A percentile compares a stretch with the other conserved stretches of the same genome.
Conservation (phyloP, 2,888 invertebrate genomes). For the Caenorhabditis angaria region DNA sequence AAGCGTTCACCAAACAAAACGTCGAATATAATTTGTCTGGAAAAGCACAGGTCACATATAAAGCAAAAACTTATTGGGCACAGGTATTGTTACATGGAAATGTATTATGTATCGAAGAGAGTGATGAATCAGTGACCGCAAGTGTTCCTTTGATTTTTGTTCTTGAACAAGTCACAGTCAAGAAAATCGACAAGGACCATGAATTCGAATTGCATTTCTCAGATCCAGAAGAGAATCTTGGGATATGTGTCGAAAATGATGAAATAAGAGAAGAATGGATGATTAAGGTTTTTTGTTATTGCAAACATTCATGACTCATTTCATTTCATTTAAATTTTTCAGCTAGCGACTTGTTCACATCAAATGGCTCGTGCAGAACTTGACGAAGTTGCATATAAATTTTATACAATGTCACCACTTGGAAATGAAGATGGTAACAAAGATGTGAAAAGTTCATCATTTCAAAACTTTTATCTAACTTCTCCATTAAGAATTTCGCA, state of each 20-base stretch:
- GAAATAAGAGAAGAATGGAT: conserved; percentile 64
- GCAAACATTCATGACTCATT: neutral
- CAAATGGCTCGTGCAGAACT: conserved; percentile 67
- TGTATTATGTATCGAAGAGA: conserved; percentile 42
- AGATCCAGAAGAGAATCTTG: conserved; percentile 44
- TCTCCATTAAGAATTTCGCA: conserved; percentile 59
- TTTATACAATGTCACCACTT: conserved; percentile 55
- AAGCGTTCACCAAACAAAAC: conserved; percentile 46
- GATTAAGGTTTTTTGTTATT: conserved; percentile 55
- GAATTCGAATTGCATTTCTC: conserved; percentile 30
- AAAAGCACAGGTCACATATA: conserved; percentile 24
- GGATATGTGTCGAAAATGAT: conserved; percentile 45
- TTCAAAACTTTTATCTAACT: conserved; percentile 61
- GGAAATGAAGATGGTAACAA: conserved; percentile 15
- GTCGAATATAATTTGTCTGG: conserved; percentile 26
- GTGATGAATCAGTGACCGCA: conserved; percentile 40
- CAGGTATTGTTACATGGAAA: conserved; percentile 50
- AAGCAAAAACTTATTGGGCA: conserved; percentile 3
- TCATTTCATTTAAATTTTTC: conserved; percentile 12
- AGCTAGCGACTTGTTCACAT: conserved; percentile 65
- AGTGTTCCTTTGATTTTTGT: conserved; percentile 65
- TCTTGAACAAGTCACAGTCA: conserved; percentile 58
- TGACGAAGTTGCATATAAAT: conserved; percentile 64
- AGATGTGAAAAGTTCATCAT: conserved; percentile 29
- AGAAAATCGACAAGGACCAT: conserved; percentile 33